Percentiles rank a stretch among this genome's conserved stretches.
These are phyloP conservation scores for Aphelinus atriplicis DNA, from an alignment of 1,140 invertebrate species.

Conservation along the genomic window DNA sequence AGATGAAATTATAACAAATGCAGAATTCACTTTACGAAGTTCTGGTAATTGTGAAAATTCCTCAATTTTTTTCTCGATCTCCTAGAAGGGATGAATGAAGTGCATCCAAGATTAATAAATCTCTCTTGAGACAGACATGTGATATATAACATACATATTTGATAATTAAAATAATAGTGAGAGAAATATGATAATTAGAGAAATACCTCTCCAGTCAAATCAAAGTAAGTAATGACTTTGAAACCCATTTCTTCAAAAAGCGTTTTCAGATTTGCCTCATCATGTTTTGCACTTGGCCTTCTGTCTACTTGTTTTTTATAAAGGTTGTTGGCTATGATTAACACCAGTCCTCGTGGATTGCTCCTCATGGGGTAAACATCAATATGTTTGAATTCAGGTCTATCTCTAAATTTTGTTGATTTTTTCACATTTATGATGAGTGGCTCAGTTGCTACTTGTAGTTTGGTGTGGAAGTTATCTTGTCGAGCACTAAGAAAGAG, in stretches of 20 bases:
- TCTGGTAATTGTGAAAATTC: slow-evolving; percentile 56
- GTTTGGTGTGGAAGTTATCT: slow-evolving; percentile 47
- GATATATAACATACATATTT: slow-evolving; percentile 2
- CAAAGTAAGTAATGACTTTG: slow-evolving; percentile 55
- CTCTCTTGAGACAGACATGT: too few species aligned
- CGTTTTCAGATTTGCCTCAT: slow-evolving; percentile 64
- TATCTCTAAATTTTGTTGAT: slow-evolving; percentile 55
- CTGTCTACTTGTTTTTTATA: slow-evolving; percentile 41
- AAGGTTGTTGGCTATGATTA: slow-evolving; percentile 69
- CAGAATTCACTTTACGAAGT: slow-evolving; percentile 65
- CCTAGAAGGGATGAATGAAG: slow-evolving; percentile 44
- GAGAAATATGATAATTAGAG: background rate
- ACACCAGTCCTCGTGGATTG: slow-evolving; percentile 68
- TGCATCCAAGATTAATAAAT: background rate
- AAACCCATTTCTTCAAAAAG: slow-evolving; percentile 70
- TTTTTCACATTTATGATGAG: slow-evolving; percentile 54
- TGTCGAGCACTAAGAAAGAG: slow-evolving; percentile 23
- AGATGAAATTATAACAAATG: slow-evolving; percentile 70
- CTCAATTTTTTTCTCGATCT: slow-evolving; percentile 56
- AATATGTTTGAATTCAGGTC: slow-evolving; percentile 40
- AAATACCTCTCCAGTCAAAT: slow-evolving; percentile 61
- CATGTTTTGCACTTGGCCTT: slow-evolving; percentile 65
- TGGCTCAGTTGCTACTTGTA: slow-evolving; percentile 43
- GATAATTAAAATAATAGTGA: background rate
- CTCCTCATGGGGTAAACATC: slow-evolving; percentile 65